A percentile compares a stretch with the other conserved stretches of the same genome.
Conservation (phyloP, 2,888 invertebrate genomes). For the Desoria tigrina region DNA sequence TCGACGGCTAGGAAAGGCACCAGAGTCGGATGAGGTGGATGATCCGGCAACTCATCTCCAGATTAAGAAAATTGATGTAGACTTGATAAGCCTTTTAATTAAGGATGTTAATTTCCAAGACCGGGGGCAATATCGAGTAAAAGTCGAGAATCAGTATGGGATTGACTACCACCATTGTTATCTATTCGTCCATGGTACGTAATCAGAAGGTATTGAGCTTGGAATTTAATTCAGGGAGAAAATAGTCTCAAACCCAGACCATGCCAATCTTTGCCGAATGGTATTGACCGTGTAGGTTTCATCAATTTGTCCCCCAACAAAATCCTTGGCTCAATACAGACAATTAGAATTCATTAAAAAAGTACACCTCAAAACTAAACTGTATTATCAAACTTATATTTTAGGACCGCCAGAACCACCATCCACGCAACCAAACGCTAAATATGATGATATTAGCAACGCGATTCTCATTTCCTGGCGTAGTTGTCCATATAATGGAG, state of each 20-base stretch:
- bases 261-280: no score
- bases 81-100: slow-evolving; percentile 39
- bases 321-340: no score
- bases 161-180: slow-evolving; percentile 70
- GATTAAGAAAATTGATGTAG: background rate
- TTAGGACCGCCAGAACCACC: slow-evolving; percentile 75
- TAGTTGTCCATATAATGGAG: slow-evolving; percentile 78
- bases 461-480: slow-evolving; percentile 73
- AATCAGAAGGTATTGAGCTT: no score
- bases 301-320: no score
- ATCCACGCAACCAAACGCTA: slow-evolving; percentile 68
- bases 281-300: no score
- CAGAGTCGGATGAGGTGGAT: background rate
- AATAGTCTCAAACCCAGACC: no score
- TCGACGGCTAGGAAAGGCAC: background rate
- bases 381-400: no score
- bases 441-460: slow-evolving; percentile 57
- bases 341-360: no score
- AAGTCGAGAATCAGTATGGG: slow-evolving; percentile 69
- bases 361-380: no score
- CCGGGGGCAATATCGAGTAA: slow-evolving; percentile 75
- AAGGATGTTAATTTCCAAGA: slow-evolving; percentile 70
- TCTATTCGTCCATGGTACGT: slow-evolving; percentile 79
- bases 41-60: background rate
- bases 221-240: no score